Base-by-base conservation (phyloP, 2,888 invertebrate genomes). In the Cheiracanthium punctorium region DNA sequence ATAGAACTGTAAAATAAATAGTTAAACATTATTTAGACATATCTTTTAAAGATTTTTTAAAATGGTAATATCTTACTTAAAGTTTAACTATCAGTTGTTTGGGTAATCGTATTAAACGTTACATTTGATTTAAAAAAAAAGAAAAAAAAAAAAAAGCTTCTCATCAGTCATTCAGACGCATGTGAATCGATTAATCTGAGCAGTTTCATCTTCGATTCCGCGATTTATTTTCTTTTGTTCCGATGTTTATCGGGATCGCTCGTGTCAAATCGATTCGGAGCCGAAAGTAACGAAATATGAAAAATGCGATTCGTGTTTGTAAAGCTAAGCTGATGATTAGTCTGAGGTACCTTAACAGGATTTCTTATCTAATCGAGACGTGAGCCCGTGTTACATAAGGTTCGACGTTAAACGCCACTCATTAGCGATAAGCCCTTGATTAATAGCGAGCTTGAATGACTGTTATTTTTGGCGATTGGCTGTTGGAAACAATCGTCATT, bases 361-460 rank as follows among this genome's bases (percentile, higher is more conserved):
- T 58, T 24, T 58, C 5, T 24, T 58, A 58, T 58, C 58, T 58
- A 5, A n/a, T 24, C 24, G 17, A 58, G 58, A 58, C 58, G 58
- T 58, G 58, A 58, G 58, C 24, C 20, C 1, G 24, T 17, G 24
- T 58, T 24, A 24, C 1, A n/a, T n/a, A 17, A 48, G 24, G 24
- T 24, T 20, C 5, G 24, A 58, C 58, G 20, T 58, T 58, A 58
- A 58, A 58, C 24, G 58, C 24, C 24, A 12, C 17, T 5, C 24
- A 58, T 58, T 24, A 58, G 12, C 58, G 58, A 58, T 58, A 58
- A 58, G 24, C 58, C 24, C 24, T 48, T 58, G 58, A 58, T 58
- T 58, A 58, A 58, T 58, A 24, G 58, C 20, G 58, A 58, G 7
- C 24, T 58, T 24, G 58, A 58, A 10, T 24, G 8, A 58, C 58